Evolutionary conservation across 2,113 vertebrate genomes (phyloP), one percentile per base, ranked within the genome.

Genomic region (Pomatostomus ruficeps): DNA sequence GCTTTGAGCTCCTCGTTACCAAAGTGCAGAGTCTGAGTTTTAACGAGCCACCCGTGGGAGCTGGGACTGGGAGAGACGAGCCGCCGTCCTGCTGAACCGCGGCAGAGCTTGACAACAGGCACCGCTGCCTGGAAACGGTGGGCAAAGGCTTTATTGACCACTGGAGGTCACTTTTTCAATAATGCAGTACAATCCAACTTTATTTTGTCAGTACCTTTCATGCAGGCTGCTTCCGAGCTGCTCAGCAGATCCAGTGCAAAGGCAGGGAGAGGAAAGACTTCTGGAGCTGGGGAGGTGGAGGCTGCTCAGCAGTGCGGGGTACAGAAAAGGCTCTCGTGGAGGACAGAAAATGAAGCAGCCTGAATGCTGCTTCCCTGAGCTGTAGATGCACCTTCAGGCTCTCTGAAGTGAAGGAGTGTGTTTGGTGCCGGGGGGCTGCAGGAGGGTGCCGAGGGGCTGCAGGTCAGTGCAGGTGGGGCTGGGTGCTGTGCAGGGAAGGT

Each of bases 131-230:
- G 95, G 82, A 96, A 96, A 97, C 96, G 96, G 95, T 97, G 96
- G 96, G 97, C 96, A 96, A 97, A 97, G 95, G 96, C 95, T 89
- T 96, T 97, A 96, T 93, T 97, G 96, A 96, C 97, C 97, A 97
- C 97, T 97, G 97, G 97, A 97, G 97, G 97, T 97, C 97, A 97
- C 96, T 97, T 97, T 97, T 96, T 97, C 97, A 97, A 97, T 97
- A 97, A 97, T 97, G 96, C 97, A 96, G 96, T 97, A 93, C 96
- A 97, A 97, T 97, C 96, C 96, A 97, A 97, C 96, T 97, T 97
- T 97, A 97, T 97, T 96, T 97, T 97, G 95, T 95, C 87, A 96
- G 95, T 97, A 96, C 97, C 96, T 97, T 97, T 97, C 97, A 97
- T 92, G 97, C 94, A 90, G 48, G 91, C 95, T 95, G 93, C 96